Base-by-base conservation (phyloP, 1,140 invertebrate species). In the Sinonovacula constricta region DNA sequence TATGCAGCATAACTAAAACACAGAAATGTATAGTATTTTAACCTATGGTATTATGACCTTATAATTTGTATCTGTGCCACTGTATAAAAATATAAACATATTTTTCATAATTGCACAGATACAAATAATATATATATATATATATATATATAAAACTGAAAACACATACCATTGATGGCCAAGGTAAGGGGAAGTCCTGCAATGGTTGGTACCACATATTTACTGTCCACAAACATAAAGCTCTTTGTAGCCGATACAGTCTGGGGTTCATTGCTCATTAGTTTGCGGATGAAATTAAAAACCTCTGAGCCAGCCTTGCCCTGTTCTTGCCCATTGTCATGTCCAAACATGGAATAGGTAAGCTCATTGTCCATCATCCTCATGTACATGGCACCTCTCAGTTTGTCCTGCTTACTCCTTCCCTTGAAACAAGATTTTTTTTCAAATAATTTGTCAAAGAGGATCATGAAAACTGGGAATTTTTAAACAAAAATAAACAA, bases 141-240 rank as follows among this genome's bases (percentile, higher is more conserved):
- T n/a, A n/a, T n/a, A n/a, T n/a, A n/a, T n/a, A n/a, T n/a, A n/a
- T n/a, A n/a, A n/a, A n/a, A n/a, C n/a, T n/a, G n/a, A n/a, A n/a
- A n/a, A n/a, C n/a, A n/a, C n/a, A n/a, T 96, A 28, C 96, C 97
- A 87, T 96, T 94, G 0, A 96, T 92, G 76, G 95, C 95, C 75
- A 98, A 92, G 39, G 94, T 94, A 45, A 98, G 90, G 0, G 97
- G 96, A 22, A 98, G 86, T 18, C 97, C 97, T 63, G 94, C 93
- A 0, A 94, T 94, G 26, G 95, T 95, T 0, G 97, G 96, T 3
- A 97, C 93, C 7, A 95, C 94, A 85, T 96, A 96, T 4, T 94
- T 95, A 0, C 94, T 95, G 89, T 98, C 97, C n/a, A 97, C 88
- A 85, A 98, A 95, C 88, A 97, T 94, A 0, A 93, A 93, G 0